phyloP scores from a whole-genome alignment of 1,140 invertebrate species.

The Aporrectodea caliginosa region DNA sequence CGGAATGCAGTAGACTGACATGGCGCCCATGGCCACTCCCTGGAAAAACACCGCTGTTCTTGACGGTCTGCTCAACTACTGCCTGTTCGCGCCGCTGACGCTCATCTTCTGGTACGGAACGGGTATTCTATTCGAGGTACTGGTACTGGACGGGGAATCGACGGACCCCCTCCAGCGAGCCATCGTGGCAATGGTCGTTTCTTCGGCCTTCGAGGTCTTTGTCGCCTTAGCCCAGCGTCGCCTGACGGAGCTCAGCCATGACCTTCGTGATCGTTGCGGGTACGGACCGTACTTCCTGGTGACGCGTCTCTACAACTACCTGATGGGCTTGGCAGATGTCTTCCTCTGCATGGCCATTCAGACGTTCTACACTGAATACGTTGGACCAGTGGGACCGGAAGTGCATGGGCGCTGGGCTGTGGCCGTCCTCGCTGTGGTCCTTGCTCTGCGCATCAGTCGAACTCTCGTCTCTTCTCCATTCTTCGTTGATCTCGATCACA shows the following conservation, averaged over 20 bases:
- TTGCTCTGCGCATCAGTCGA: background rate
- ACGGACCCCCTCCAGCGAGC: background rate
- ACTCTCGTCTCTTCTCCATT: background rate
- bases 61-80: background rate
- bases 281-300: background rate
- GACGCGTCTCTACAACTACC: background rate
- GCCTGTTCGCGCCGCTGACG: background rate
- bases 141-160: background rate
- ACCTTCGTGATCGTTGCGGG: background rate
- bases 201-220: background rate
- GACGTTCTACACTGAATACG: background rate
- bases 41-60: background rate
- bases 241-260: background rate
- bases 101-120: background rate
- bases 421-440: background rate
- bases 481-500: background rate
- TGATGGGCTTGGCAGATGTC: background rate
- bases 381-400: background rate
- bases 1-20: background rate
- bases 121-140: background rate
- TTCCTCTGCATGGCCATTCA: background rate
- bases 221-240: background rate
- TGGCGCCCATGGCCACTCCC: background rate
- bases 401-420: background rate
- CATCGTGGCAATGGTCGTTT: background rate